Conservation (phyloP, 2,113 vertebrate species). For the Heterotis niloticus region DNA sequence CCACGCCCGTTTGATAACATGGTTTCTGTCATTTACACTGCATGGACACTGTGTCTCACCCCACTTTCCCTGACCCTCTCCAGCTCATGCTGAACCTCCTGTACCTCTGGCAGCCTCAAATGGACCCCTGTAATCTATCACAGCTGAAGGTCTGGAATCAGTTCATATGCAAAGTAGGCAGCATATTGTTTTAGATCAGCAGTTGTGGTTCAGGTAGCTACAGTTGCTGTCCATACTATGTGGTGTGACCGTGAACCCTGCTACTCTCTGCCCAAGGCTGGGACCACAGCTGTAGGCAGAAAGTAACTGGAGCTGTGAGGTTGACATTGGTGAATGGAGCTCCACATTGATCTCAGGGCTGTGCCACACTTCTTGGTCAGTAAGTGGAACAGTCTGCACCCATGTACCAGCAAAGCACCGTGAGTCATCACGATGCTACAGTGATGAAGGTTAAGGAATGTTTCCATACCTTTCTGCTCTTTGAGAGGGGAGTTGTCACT, state of each 20-base stretch:
- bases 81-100: constrained; percentile 43
- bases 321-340: not conserved
- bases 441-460: not conserved
- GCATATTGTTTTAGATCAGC: constrained; percentile 40
- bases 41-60: not conserved
- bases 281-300: not conserved
- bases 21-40: constrained; percentile 52
- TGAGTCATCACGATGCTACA: not conserved
- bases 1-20: constrained; percentile 44
- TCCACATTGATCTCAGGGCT: not conserved
- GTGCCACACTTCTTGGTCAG: not conserved
- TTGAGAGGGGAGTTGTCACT: not conserved
- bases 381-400: too few relatives aligned
- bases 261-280: not conserved
- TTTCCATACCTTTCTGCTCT: too few relatives aligned
- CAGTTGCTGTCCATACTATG: constrained; percentile 16
- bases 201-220: constrained; percentile 35
- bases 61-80: constrained; percentile 5
- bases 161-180: constrained; percentile 49
- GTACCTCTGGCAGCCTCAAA: constrained; percentile 35
- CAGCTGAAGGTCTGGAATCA: constrained; percentile 52
- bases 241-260: not conserved
- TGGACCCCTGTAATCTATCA: constrained; percentile 62
- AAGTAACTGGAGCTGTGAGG: not conserved
- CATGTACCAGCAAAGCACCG: too few relatives aligned